Evolutionary conservation across 2,113 vertebrate genomes (phyloP).

Genomic region (Euleptes europaea): DNA sequence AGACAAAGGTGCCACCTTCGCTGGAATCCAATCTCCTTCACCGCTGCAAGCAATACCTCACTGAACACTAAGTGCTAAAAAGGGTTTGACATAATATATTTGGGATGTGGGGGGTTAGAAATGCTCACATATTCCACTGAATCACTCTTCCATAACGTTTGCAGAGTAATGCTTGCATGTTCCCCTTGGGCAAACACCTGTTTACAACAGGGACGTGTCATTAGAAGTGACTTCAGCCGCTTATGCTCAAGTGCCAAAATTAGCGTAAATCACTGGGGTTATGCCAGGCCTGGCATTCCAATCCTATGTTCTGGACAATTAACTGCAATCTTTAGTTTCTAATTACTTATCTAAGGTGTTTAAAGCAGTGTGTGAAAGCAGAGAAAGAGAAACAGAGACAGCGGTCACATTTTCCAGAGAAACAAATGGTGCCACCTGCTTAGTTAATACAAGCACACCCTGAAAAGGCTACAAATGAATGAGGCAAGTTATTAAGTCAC

Average conservation of each 20-base stretch:
- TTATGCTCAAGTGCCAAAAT: constrained; percentile 61
- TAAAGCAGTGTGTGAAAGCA: constrained; percentile 42
- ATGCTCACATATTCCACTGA: constrained; percentile 58
- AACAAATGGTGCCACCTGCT: constrained; percentile 22
- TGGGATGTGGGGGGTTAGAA: constrained; percentile 52
- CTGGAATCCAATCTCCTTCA: constrained; percentile 62
- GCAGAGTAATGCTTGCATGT: constrained; percentile 53
- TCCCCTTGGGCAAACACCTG: constrained; percentile 80
- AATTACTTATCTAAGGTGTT: constrained; percentile 55
- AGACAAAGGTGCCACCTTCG: constrained; percentile 54
- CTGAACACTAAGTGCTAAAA: constrained; percentile 59
- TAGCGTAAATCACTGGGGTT: constrained; percentile 52
- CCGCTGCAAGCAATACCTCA: constrained; percentile 58
- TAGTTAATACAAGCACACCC: constrained; percentile 14
- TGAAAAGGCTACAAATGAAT: constrained; percentile 12
- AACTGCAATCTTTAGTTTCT: constrained; percentile 62
- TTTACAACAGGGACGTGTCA: constrained; percentile 63
- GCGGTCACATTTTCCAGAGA: constrained; percentile 33
- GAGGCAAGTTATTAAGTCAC: constrained; percentile 24
- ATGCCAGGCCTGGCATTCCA: constrained; percentile 66
- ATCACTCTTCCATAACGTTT: constrained; percentile 55
- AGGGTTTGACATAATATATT: constrained; percentile 56
- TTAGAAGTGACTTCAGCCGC: constrained; percentile 64
- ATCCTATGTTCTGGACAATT: constrained; percentile 65
- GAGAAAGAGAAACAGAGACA: constrained; percentile 22